phyloP scores from a whole-genome alignment of 2,888 invertebrate genomes.

The Formica aserva region DNA sequence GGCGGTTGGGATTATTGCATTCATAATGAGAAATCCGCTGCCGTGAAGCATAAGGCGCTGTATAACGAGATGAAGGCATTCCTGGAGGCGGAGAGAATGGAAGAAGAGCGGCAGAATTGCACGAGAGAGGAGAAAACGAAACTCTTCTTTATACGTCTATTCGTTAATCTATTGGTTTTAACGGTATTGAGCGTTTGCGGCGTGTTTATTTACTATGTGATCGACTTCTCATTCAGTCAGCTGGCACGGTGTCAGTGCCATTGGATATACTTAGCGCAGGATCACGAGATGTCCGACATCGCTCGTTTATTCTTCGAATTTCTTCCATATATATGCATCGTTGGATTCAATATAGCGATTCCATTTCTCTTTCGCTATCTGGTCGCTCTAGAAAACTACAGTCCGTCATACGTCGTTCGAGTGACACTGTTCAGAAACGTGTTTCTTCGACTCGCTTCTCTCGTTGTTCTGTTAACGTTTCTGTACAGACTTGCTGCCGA shows the following conservation, averaged over 20 bases:
- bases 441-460: constrained; percentile 91
- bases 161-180: constrained; percentile 91
- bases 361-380: constrained; percentile 92
- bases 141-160: constrained; percentile 89
- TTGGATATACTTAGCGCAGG: constrained; percentile 59
- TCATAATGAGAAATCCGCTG: constrained; percentile 92
- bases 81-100: constrained; percentile 90
- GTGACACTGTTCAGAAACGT: constrained; percentile 92
- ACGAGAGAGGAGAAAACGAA: constrained; percentile 90
- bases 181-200: constrained; percentile 89
- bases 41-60: constrained; percentile 92
- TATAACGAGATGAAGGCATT: constrained; percentile 91
- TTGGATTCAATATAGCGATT: constrained; percentile 90
- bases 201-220: constrained; percentile 89
- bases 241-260: constrained; percentile 52
- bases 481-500: constrained; percentile 87
- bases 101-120: constrained; percentile 90
- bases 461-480: constrained; percentile 91
- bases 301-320: constrained; percentile 89
- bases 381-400: constrained; percentile 91
- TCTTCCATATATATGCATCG: constrained; percentile 92
- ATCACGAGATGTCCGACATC: constrained; percentile 62
- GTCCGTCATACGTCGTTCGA: constrained; percentile 90
- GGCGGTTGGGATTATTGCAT: constrained; percentile 97
- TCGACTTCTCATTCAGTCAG: constrained; percentile 87